phyloP scores from a whole-genome alignment of 2,888 invertebrate species.

The Ophion costatus region DNA sequence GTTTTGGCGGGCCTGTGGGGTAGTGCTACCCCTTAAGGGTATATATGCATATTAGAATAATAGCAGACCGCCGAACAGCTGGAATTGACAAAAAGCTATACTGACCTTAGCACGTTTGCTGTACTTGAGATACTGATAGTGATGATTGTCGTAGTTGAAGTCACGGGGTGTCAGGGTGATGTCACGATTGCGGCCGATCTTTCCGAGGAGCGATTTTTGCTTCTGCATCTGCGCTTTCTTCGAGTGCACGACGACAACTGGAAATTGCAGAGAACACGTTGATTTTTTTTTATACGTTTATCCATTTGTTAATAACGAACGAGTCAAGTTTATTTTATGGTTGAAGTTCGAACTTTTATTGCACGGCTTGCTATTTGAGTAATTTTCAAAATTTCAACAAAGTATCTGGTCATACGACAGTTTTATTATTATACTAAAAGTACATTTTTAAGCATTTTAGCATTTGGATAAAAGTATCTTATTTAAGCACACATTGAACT shows the following conservation, averaged over 20 bases:
- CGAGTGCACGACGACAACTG: constrained; percentile 72
- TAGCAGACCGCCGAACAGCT: too few relatives aligned
- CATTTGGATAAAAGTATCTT: too few relatives aligned
- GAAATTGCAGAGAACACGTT: constrained; percentile 9
- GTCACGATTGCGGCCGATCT: constrained; percentile 78
- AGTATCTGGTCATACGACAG: too few relatives aligned
- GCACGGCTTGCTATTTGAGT: too few relatives aligned
- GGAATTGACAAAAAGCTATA: constrained; percentile 12
- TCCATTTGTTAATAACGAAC: too few relatives aligned
- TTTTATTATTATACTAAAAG: too few relatives aligned
- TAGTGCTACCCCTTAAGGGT: not conserved
- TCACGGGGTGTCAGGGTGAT: constrained; percentile 89
- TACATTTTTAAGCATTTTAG: too few relatives aligned
- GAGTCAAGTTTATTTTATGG: too few relatives aligned
- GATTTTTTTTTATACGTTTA: not conserved
- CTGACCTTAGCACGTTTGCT: constrained; percentile 88
- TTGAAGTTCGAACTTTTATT: too few relatives aligned
- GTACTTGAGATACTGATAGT: constrained; percentile 91
- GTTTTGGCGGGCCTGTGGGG: not conserved
- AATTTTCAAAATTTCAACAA: too few relatives aligned
- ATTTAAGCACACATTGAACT: too few relatives aligned
- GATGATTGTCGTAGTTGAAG: constrained; percentile 91
- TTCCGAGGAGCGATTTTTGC: constrained; percentile 77
- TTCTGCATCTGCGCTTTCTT: constrained; percentile 77
- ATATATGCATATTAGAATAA: not conserved